Conservation (phyloP, 2,888 invertebrate genomes). For the Emesis castigata region DNA sequence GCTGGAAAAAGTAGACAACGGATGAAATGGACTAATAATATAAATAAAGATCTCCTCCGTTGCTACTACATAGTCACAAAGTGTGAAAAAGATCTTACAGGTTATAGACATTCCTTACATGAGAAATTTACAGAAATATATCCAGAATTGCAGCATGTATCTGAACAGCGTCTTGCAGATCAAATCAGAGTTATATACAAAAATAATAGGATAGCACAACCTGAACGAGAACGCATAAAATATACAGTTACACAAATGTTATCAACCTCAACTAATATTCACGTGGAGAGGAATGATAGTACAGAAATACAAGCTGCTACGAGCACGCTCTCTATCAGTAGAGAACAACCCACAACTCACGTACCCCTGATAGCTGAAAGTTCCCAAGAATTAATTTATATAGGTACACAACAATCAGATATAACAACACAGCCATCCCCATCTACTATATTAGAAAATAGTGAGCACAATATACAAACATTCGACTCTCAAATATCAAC, state of each 20-base stretch:
- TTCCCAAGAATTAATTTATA: not conserved
- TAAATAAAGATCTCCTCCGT: slow-evolving; percentile 41
- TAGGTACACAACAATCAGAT: not conserved
- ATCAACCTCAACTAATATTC: not conserved
- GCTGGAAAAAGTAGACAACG: slow-evolving; percentile 42
- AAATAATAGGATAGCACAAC: slow-evolving; percentile 31
- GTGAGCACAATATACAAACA: not conserved
- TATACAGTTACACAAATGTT: not conserved
- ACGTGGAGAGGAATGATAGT: not conserved
- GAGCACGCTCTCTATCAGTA: not conserved
- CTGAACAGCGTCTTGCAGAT: slow-evolving; percentile 35
- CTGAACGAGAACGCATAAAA: slow-evolving; percentile 18
- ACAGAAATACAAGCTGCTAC: not conserved
- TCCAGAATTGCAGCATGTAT: slow-evolving; percentile 23
- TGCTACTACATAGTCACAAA: slow-evolving; percentile 34
- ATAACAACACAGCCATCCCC: not conserved
- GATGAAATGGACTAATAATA: slow-evolving; percentile 37
- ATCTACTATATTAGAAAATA: not conserved
- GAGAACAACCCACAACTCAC: not conserved
- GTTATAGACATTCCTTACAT: slow-evolving; percentile 15
- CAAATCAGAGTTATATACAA: slow-evolving; percentile 31
- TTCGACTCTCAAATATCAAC: not conserved
- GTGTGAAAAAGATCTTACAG: slow-evolving; percentile 23
- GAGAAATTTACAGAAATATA: slow-evolving; percentile 16
- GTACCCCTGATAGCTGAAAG: not conserved